These are phyloP conservation scores for Hyposoter didymator DNA, from an alignment of 2,888 invertebrate species.

Conservation along the genomic window DNA sequence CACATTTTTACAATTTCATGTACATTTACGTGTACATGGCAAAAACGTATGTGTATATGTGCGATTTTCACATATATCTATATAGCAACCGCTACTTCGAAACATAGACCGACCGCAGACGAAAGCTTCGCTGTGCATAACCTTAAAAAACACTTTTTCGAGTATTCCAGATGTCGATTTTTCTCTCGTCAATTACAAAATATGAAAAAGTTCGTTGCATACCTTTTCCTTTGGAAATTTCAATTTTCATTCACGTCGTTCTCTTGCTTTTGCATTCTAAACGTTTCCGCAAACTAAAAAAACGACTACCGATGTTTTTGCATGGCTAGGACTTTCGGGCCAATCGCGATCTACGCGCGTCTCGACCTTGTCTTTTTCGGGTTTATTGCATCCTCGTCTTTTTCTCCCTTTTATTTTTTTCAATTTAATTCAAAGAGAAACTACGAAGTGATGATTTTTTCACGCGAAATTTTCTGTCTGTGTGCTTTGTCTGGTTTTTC, in stretches of 20 bases:
- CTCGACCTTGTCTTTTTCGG: background rate
- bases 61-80: slow-evolving; percentile 3
- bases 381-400: background rate
- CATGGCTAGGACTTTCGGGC: slow-evolving; percentile 1
- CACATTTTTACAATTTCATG: background rate
- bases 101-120: slow-evolving; percentile 36
- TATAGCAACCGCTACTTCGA: slow-evolving; percentile 15
- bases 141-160: slow-evolving; percentile 75
- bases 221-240: background rate
- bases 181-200: slow-evolving; percentile 4
- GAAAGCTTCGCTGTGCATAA: slow-evolving; percentile 71
- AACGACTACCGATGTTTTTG: background rate
- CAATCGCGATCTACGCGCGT: slow-evolving; percentile 24
- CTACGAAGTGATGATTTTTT: background rate
- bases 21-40: background rate
- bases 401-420: background rate
- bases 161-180: slow-evolving; percentile 78
- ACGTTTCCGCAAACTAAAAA: background rate
- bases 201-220: background rate
- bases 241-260: background rate
- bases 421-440: background rate
- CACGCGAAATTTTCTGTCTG: too few relatives aligned
- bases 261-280: background rate
- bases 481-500: background rate
- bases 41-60: background rate